phyloP scores from a whole-genome alignment of 2,888 invertebrate species.

The Lutraria lutraria region DNA sequence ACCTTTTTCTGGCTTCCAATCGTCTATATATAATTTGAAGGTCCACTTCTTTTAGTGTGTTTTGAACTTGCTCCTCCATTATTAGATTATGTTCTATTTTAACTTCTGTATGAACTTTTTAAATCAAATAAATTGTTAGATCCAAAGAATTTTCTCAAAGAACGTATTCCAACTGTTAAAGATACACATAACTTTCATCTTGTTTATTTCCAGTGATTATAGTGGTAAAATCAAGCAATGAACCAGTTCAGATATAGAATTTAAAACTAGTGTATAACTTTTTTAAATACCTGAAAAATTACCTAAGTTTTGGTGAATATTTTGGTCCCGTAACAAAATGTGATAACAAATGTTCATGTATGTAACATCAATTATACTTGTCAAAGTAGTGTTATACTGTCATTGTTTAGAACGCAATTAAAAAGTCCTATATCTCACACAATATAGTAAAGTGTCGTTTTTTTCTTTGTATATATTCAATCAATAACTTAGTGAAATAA shows the following conservation, averaged over 20 bases:
- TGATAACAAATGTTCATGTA: neutral
- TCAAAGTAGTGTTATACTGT: neutral
- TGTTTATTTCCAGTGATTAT: no score
- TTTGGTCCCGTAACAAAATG: neutral
- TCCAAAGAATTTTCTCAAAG: no score
- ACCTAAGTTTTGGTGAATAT: neutral
- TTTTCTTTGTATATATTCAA: neutral
- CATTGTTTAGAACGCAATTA: neutral
- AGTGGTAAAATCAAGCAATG: no score
- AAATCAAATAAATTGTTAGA: no score
- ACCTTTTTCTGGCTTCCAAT: constrained; percentile 66
- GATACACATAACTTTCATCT: no score
- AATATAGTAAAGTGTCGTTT: neutral
- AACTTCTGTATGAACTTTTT: no score
- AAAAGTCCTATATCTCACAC: neutral
- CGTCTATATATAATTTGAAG: constrained; percentile 61
- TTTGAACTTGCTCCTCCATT: constrained; percentile 57
- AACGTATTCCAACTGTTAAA: no score
- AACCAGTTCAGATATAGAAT: no score
- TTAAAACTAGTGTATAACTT: neutral
- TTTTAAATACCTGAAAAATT: neutral
- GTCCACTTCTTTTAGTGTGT: constrained; percentile 63
- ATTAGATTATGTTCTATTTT: neutral
- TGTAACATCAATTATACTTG: constrained; percentile 13
- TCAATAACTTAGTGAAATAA: neutral